These are phyloP conservation scores for Tetramorium bicarinatum DNA, from an alignment of 2,888 invertebrate species.

Conservation along the genomic window DNA sequence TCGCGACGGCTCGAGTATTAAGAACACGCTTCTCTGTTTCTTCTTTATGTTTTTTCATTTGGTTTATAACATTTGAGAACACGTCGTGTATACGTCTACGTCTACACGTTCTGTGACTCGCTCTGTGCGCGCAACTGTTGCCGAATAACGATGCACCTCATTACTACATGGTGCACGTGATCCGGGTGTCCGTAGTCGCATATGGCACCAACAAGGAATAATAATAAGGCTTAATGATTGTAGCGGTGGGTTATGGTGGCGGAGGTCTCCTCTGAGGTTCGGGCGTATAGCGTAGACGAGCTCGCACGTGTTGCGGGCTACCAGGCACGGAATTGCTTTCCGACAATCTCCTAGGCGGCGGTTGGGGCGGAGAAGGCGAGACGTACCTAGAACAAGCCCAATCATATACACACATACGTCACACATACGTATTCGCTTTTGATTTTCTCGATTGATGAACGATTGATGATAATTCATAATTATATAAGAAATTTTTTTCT, in stretches of 20 bases:
- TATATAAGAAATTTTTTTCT: background rate
- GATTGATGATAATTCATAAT: background rate
- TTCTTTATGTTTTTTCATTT: conserved; percentile 33
- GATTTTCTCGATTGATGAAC: background rate
- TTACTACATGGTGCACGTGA: conserved; percentile 68
- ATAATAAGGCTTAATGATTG: conserved; percentile 67
- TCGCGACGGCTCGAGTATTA: conserved; percentile 69
- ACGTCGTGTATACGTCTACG: conserved; percentile 61
- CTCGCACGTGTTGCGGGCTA: conserved; percentile 90
- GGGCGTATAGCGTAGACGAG: conserved; percentile 87
- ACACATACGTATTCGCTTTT: background rate
- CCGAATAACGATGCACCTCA: conserved; percentile 62
- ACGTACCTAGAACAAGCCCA: conserved; percentile 86
- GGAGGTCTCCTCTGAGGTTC: conserved; percentile 86
- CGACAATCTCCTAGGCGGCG: conserved; percentile 89
- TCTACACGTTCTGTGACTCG: conserved; percentile 58
- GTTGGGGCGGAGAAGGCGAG: conserved; percentile 89
- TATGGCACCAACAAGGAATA: conserved; percentile 82
- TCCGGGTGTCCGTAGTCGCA: conserved; percentile 74
- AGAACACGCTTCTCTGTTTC: conserved; percentile 33
- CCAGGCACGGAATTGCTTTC: conserved; percentile 91
- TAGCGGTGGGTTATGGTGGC: conserved; percentile 82
- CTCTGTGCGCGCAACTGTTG: conserved; percentile 67
- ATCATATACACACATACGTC: too few species aligned
- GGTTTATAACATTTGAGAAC: conserved; percentile 58